Evolutionary conservation across 2,888 invertebrate species (phyloP), one percentile per base, ranked within the genome.

Genomic region (Theretra japonica): DNA sequence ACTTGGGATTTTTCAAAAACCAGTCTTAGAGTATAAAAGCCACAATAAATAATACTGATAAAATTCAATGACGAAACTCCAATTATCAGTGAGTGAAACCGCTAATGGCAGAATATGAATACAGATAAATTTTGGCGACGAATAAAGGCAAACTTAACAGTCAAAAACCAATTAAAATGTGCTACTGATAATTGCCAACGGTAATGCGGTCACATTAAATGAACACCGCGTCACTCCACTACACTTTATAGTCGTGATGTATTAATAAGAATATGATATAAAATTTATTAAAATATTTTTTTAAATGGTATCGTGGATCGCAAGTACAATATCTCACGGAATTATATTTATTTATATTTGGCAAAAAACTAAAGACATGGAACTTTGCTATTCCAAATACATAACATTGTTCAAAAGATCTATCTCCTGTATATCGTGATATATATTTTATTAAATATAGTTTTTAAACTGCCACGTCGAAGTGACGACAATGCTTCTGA

Each of bases 161-260:
- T 65, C 41, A 65, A 65, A 62, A 65, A 48, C 23, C 65, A 65
- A 65, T 65, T 65, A 65, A 65, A 60, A 60, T 19, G 23, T 17
- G 17, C 41, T 21, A 41, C 65, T 23, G 41, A 65, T 62, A 62
- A 62, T 65, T 7, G 65, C 17, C 23, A 23, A 23, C 25, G 23
- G 41, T 65, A 48, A 65, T 65, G 65, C 23, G 65, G 65, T 65
- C 48, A 65, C 48, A 65, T 48, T 65, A 48, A 48, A 65, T 8
- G 17, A 15, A 48, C 65, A 48, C 48, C 65, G 48, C 65, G 17
- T 6, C 65, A 48, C 23, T 1, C 62, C 62, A 15, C 62, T 41
- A 23, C 11, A 23, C 15, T 65, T 25, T 23, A 65, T 65, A 48
- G 17, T 1, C 33, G 15, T 17, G 0, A 17, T 50, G 19, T 4